Evolutionary conservation across 2,113 vertebrate genomes (phyloP).

Genomic region (Stomatorhinus ivindoensis): DNA sequence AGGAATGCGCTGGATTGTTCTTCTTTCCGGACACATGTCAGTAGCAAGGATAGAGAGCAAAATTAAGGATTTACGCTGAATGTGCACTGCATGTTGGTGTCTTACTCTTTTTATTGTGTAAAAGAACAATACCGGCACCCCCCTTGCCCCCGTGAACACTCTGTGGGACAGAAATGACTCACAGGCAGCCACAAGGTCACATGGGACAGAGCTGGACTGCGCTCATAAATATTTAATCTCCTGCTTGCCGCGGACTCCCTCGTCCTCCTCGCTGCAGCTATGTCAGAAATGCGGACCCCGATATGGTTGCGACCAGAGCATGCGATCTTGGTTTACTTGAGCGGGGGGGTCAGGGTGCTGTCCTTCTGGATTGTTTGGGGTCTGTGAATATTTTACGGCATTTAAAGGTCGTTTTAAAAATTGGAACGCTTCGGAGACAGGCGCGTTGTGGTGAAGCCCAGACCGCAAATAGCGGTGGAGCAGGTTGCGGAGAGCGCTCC

Average conservation of each 20-base stretch:
- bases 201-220: constrained; percentile 28
- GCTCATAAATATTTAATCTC: constrained; percentile 40
- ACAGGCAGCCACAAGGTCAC: constrained; percentile 31
- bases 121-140: background rate
- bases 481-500: constrained; percentile 12
- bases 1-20: background rate
- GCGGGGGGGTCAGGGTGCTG: background rate
- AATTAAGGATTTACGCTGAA: background rate
- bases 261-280: background rate
- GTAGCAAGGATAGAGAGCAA: background rate
- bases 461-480: constrained; percentile 19
- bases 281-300: background rate
- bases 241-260: constrained; percentile 10
- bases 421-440: background rate
- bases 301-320: background rate
- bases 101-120: background rate
- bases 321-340: background rate
- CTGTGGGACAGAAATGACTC: constrained; percentile 14
- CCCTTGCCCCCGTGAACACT: background rate
- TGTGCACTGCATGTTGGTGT: background rate
- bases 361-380: background rate
- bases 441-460: background rate
- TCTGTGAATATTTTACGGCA: background rate
- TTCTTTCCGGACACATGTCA: background rate
- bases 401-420: background rate